phyloP scores from a whole-genome alignment of 2,888 invertebrate genomes.

The Apamea epomidion region DNA sequence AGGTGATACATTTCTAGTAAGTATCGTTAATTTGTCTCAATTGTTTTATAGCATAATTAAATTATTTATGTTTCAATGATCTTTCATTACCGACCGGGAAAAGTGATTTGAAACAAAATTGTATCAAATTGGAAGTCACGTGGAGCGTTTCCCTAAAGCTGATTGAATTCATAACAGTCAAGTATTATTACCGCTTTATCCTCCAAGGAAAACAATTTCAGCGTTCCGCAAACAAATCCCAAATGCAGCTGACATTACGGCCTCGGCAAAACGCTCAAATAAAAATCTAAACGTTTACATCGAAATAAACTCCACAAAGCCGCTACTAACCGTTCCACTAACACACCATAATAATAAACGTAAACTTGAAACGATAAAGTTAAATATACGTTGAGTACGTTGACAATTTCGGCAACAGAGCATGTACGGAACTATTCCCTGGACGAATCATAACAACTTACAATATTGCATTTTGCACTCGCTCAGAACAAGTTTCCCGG shows the following conservation, averaged over 20 bases:
- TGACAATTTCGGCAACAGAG: constrained; percentile 64
- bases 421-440: constrained; percentile 62
- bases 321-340: constrained; percentile 36
- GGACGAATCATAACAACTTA: constrained; percentile 71
- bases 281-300: constrained; percentile 49
- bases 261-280: constrained; percentile 27
- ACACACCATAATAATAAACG: constrained; percentile 59
- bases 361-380: constrained; percentile 62
- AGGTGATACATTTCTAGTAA: no score
- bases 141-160: constrained; percentile 7
- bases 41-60: background rate
- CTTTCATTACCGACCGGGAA: background rate
- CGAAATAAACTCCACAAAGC: constrained; percentile 42
- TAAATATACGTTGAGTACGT: constrained; percentile 61
- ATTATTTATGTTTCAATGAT: constrained; percentile 3
- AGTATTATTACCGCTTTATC: constrained; percentile 24
- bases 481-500: constrained; percentile 59
- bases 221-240: constrained; percentile 4
- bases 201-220: constrained; percentile 18
- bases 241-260: constrained; percentile 6
- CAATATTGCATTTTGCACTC: constrained; percentile 70
- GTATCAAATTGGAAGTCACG: background rate
- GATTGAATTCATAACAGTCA: constrained; percentile 39
- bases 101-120: background rate
- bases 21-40: background rate